Evolutionary conservation across 2,797 vertebrate genomes (phyloP), one percentile per base, ranked within the genome.

Genomic region (Rhadinocentrus ornatus): DNA sequence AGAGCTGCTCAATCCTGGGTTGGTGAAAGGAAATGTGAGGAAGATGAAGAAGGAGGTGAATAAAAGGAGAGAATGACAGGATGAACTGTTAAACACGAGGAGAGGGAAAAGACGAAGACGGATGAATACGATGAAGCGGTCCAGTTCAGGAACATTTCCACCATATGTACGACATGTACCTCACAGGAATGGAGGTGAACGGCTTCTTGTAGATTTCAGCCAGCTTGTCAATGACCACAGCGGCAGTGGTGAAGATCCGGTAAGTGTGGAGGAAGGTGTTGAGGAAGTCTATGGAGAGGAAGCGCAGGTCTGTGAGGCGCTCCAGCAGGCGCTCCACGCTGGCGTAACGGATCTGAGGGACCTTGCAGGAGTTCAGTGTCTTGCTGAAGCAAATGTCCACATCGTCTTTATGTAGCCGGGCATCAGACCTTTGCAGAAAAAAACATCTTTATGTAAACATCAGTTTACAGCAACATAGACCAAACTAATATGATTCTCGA

Each of bases 181-280:
- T 96, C 91, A 98, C 93, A 0, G 97, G 97, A 27, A 99, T 98
- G 85, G 97, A 98, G 62, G 96, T 98, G 76, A 98, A 97, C 18
- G 97, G 97, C 69, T 96, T 95, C 82, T 95, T 96, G 91, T 99
- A 99, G 89, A 98, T 97, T 91, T 97, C 96, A 0, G 96, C 94
- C 75, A 99, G 95, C 83, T 98, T 99, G 78, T 96, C 95, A 84
- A 99, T 94, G 81, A 99, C 97, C 31, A 98, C 95, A 3, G 95
- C 83, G 0, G 96, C 96, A 0, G 95, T 96, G 56, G 97, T 99
- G 92, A 99, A 99, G 92, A 97, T 97, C 56, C 97, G 91, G 74
- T 99, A 99, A 6, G 97, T 99, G 88, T 99, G 97, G 35, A 99
- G 95, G 89, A 99, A 99, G 65, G 97, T 98, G 89, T 99, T 99